phyloP scores from a whole-genome alignment of 2,888 invertebrate species.

The Zhuqinia jingwanae region DNA sequence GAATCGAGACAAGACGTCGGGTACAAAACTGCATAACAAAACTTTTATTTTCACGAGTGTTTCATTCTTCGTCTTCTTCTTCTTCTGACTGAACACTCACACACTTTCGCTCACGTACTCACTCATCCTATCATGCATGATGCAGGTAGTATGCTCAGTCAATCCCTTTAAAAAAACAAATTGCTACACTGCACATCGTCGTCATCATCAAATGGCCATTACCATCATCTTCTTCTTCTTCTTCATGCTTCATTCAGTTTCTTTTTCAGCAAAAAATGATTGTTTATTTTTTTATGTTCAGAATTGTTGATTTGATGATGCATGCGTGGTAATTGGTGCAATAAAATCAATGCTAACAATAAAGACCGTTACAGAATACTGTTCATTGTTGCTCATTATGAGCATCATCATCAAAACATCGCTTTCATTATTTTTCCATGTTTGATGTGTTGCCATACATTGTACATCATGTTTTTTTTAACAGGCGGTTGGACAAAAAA shows the following conservation, averaged over 20 bases:
- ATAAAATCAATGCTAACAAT: slow-evolving; percentile 51
- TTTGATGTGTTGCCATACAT: too few species aligned
- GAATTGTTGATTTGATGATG: background rate
- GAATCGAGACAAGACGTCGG: too few species aligned
- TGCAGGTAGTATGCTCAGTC: background rate
- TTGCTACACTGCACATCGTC: background rate
- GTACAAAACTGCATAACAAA: too few species aligned
- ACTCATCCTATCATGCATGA: slow-evolving; percentile 25
- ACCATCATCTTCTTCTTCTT: background rate
- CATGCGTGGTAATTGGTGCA: slow-evolving; percentile 64
- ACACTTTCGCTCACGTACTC: slow-evolving; percentile 72
- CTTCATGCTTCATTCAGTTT: slow-evolving; percentile 61
- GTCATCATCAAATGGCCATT: background rate
- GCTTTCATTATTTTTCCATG: slow-evolving; percentile 11
- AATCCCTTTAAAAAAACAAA: slow-evolving; percentile 1
- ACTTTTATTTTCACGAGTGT: too few species aligned
- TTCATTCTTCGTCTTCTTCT: background rate
- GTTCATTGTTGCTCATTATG: too few species aligned
- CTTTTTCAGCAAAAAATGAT: slow-evolving; percentile 14
- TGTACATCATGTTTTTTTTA: too few species aligned
- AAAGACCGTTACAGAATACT: background rate
- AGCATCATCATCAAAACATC: too few species aligned
- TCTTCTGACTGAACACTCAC: background rate
- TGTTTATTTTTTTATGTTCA: background rate
- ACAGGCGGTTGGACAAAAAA: background rate